phyloP scores from a whole-genome alignment of 2,888 invertebrate species.

The Napeogenes sylphis region DNA sequence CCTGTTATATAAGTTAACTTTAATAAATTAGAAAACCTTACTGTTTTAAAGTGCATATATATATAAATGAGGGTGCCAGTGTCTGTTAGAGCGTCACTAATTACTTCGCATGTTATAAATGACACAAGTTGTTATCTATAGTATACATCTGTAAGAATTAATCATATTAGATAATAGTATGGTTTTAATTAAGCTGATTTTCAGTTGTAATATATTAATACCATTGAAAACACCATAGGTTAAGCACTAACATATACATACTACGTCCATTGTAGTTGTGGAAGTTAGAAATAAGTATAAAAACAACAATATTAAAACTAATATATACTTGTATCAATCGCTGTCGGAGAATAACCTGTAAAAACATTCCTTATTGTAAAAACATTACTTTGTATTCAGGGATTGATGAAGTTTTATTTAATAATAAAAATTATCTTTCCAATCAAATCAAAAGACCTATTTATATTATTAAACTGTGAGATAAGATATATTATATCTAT shows the following conservation, averaged over 20 bases:
- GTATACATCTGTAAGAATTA: no score
- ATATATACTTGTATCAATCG: conserved; percentile 69
- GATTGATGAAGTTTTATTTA: background rate
- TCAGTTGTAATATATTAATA: background rate
- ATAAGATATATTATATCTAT: background rate
- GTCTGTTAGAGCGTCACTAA: background rate
- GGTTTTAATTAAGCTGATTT: no score
- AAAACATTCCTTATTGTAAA: conserved; percentile 37
- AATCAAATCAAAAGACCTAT: conserved; percentile 7
- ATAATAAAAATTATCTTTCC: no score
- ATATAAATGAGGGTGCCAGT: background rate
- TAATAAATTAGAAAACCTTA: conserved; percentile 35
- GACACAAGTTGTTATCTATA: no score
- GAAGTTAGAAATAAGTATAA: conserved; percentile 14
- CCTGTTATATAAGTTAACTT: conserved; percentile 65
- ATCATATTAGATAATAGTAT: no score
- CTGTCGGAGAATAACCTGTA: conserved; percentile 70
- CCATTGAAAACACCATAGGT: background rate
- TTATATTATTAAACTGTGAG: conserved; percentile 1
- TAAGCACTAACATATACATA: background rate
- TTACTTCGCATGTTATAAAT: no score
- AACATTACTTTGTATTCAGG: background rate
- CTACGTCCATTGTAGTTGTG: conserved; percentile 15
- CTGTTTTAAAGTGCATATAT: conserved; percentile 13
- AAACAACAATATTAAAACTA: conserved; percentile 38